Evolutionary conservation across 2,888 invertebrate genomes (phyloP), one percentile per base, ranked within the genome.

Genomic region (Mycalesis mineus): DNA sequence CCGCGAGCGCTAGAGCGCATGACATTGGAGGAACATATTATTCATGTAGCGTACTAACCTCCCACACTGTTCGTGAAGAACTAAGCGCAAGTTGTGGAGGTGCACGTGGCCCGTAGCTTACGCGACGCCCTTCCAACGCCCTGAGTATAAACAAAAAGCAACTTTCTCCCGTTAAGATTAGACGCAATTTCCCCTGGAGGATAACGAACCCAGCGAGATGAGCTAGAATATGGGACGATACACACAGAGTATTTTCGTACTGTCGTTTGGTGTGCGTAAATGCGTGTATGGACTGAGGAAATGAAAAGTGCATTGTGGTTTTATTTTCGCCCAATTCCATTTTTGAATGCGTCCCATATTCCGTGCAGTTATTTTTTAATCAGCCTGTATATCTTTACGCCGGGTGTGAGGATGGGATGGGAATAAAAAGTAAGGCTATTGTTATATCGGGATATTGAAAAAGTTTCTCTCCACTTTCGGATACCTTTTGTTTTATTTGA

Each of bases 1-100:
- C 78, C 82, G 82, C 84, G 58, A 75, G 72, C 77, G 65, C 62
- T 67, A 78, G 67, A 78, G 80, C 88, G 83, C 85, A 84, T 84
- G 86, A 78, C 87, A 80, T 82, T 78, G 75, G 76, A 75, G 73
- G 68, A 78, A 77, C 79, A 82, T 84, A 77, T 80, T 80, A 82
- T 75, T 82, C 85, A 84, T 83, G 83, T 84, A 86, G 81, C 84
- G 80, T 84, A 87, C 88, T 87, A 85, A 80, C 88, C 88, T 87
- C 88, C 85, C 82, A 88, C 88, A 88, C 85, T 81, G 88, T 86
- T 88, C 81, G 87, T 82, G 87, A 88, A 88, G 88, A 89, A 89
- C 88, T 76, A 76, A 76, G 80, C 88, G 88, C 86, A 87, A 88
- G 84, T 87, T 83, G 80, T 82, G 78, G 84, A 79, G 77, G 78